A percentile compares a stretch with the other conserved stretches of the same genome.
Evolutionary conservation across 1,140 invertebrate genomes (phyloP).

Genomic region (Drosophila sulfurigaster): DNA sequence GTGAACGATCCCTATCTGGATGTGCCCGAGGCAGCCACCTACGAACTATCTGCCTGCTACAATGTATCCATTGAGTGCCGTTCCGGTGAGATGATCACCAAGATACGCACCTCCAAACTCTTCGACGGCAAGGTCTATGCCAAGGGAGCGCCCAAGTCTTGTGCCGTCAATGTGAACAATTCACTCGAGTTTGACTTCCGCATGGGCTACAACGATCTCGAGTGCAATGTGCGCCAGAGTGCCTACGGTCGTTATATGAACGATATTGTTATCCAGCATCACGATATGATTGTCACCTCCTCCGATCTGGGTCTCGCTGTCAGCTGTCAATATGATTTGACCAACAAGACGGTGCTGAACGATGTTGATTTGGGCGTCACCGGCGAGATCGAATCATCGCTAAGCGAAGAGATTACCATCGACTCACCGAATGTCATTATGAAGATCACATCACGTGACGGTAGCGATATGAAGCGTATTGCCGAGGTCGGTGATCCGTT

Average conservation of each 20-base stretch:
- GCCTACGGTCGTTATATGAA: constrained; percentile 93
- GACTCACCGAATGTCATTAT: constrained; percentile 97
- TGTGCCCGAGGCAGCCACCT: constrained; percentile 94
- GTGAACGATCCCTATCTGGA: constrained; percentile 96
- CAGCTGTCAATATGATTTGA: constrained; percentile 96
- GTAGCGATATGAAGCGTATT: constrained; percentile 91
- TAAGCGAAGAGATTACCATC: constrained; percentile 93
- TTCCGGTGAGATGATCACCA: constrained; percentile 96
- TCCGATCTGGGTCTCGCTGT: constrained; percentile 96
- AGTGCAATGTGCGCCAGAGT: constrained; percentile 95
- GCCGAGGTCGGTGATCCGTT: constrained; percentile 95
- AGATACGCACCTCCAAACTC: constrained; percentile 95
- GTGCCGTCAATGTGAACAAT: constrained; percentile 93
- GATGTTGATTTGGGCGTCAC: constrained; percentile 95
- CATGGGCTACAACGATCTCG: constrained; percentile 95
- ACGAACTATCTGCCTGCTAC: constrained; percentile 96
- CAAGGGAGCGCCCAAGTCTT: constrained; percentile 96
- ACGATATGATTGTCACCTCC: constrained; percentile 97
- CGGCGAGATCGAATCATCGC: constrained; percentile 92
- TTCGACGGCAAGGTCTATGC: constrained; percentile 98
- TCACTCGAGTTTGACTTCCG: constrained; percentile 94
- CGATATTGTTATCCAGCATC: constrained; percentile 96
- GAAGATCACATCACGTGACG: constrained; percentile 94
- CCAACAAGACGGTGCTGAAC: constrained; percentile 96
- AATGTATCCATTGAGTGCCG: constrained; percentile 97